Evolutionary conservation across 2,888 invertebrate genomes (phyloP).

Genomic region (Philereme vetulata): DNA sequence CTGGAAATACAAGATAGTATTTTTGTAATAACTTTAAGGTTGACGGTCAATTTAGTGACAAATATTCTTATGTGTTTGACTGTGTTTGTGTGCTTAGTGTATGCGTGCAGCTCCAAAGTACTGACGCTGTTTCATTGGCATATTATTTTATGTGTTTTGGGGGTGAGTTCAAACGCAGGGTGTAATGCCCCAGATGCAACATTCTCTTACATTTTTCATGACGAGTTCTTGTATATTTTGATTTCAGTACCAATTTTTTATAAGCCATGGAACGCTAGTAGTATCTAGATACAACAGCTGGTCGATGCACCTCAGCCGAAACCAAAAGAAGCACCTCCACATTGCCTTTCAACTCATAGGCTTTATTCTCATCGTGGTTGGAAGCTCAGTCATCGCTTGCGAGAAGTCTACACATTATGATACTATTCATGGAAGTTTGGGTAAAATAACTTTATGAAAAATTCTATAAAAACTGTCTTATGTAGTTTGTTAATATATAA

Average conservation of each 20-base stretch:
- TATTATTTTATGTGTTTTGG: conserved; percentile 53
- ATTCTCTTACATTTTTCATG: too few species aligned
- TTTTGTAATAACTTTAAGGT: conserved; percentile 42
- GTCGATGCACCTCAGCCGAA: conserved; percentile 47
- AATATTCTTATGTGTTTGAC: conserved; percentile 48
- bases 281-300: conserved; percentile 55
- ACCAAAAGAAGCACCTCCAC: conserved; percentile 43
- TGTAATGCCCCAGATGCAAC: too few species aligned
- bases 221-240: neutral
- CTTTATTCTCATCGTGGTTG: conserved; percentile 39
- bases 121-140: conserved; percentile 45
- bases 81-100: conserved; percentile 50
- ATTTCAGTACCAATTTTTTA: conserved; percentile 59
- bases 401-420: conserved; percentile 43
- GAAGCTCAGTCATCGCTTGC: conserved; percentile 43
- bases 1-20: conserved; percentile 26
- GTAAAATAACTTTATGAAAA: conserved; percentile 33
- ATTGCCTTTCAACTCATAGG: conserved; percentile 45
- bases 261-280: conserved; percentile 55
- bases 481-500: too few species aligned
- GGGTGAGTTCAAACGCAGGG: conserved; percentile 44
- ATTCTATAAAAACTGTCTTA: too few species aligned
- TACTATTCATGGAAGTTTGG: conserved; percentile 48
- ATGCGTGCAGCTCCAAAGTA: conserved; percentile 35
- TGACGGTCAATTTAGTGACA: conserved; percentile 45